Evolutionary conservation across 2,888 invertebrate species (phyloP).

Genomic region (Acanthoscelides obtectus): DNA sequence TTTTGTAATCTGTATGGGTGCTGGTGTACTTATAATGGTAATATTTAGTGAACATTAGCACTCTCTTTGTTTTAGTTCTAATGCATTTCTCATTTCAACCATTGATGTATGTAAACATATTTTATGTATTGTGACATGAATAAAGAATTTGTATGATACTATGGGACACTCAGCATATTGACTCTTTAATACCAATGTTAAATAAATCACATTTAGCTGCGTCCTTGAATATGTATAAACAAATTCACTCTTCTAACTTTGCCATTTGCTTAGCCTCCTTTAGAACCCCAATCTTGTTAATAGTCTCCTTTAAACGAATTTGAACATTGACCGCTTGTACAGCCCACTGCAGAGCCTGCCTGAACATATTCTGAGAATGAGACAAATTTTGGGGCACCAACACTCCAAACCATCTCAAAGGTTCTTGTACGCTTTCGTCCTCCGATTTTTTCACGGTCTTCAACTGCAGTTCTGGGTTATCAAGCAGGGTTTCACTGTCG

Average conservation of each 20-base stretch:
- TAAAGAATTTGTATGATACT: too few relatives aligned
- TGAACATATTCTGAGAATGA: slow-evolving; percentile 69
- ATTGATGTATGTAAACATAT: too few relatives aligned
- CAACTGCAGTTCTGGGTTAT: slow-evolving; percentile 36
- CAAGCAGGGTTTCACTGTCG: slow-evolving; percentile 39
- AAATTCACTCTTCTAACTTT: not conserved
- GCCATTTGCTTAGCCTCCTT: slow-evolving; percentile 17
- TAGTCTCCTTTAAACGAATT: slow-evolving; percentile 50
- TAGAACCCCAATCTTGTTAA: slow-evolving; percentile 39
- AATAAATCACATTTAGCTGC: not conserved
- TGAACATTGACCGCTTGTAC: slow-evolving; percentile 69
- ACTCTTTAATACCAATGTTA: too few relatives aligned
- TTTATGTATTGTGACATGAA: too few relatives aligned
- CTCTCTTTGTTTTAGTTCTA: too few relatives aligned
- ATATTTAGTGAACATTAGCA: too few relatives aligned
- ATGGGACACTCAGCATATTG: too few relatives aligned
- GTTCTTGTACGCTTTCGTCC: slow-evolving; percentile 52
- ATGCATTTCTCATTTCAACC: too few relatives aligned
- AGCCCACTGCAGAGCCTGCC: slow-evolving; percentile 61
- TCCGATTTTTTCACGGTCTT: slow-evolving; percentile 35
- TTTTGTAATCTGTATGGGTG: too few relatives aligned
- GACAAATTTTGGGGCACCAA: slow-evolving; percentile 76
- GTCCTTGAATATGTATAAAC: not conserved
- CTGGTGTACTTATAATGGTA: too few relatives aligned
- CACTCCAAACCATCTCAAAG: slow-evolving; percentile 83